These are phyloP conservation scores for Merops nubicus DNA, from an alignment of 2,113 vertebrate genomes.

Conservation along the genomic window DNA sequence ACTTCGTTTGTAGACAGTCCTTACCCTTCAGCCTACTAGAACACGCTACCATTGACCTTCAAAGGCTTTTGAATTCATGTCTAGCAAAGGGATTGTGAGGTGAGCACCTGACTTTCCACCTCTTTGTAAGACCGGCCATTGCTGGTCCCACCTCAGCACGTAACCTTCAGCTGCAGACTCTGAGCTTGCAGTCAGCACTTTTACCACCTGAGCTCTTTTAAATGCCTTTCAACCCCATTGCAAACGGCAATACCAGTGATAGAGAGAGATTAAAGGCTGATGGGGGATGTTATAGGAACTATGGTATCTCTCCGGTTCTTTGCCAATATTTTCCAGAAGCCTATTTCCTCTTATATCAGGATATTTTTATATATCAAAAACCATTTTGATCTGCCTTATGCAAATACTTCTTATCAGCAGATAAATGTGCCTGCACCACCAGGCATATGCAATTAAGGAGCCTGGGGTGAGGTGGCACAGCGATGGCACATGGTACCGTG, in stretches of 20 bases:
- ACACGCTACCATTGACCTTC: slow-evolving; percentile 29
- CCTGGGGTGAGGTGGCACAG: neutral
- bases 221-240: neutral
- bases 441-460: neutral
- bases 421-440: slow-evolving; percentile 19
- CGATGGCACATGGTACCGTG: fast-evolving
- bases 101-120: slow-evolving; percentile 22
- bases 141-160: neutral
- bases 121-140: neutral
- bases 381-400: neutral
- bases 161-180: slow-evolving; percentile 14
- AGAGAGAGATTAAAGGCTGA: neutral
- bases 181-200: neutral
- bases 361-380: neutral
- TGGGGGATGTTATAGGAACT: neutral
- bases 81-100: neutral
- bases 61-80: neutral
- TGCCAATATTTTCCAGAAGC: slow-evolving; percentile 5
- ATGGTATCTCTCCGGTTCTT: neutral
- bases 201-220: neutral
- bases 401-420: slow-evolving; percentile 52
- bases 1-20: neutral
- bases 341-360: neutral
- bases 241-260: neutral
- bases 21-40: neutral